Percentiles rank a stretch among this genome's conserved stretches.
phyloP scores from a whole-genome alignment of 2,888 invertebrate genomes.

The Bellardia bayeri region DNA sequence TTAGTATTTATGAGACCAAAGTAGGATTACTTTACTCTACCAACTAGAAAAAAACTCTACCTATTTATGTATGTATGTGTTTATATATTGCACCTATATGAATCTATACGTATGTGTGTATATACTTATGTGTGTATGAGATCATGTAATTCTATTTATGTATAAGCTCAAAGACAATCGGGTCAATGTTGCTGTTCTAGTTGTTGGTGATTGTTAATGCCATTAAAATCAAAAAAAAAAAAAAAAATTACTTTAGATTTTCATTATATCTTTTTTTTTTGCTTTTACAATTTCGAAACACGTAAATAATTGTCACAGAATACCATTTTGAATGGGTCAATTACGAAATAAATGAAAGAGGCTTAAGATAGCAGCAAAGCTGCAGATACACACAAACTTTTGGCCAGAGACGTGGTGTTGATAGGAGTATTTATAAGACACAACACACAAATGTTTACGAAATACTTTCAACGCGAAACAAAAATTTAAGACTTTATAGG shows the following conservation, averaged over 20 bases:
- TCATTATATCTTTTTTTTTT: conserved; percentile 39
- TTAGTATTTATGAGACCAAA: conserved; percentile 67
- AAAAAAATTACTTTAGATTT: conserved; percentile 26
- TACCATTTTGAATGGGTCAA: conserved; percentile 47
- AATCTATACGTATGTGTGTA: not conserved
- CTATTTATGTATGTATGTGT: conserved; percentile 45
- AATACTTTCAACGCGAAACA: no score
- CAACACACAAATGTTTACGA: no score
- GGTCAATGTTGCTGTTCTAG: conserved; percentile 47
- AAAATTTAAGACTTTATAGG: no score
- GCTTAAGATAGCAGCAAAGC: not conserved
- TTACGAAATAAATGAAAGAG: conserved; percentile 22
- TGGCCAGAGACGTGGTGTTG: not conserved
- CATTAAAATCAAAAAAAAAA: conserved; percentile 41
- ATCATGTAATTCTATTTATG: not conserved
- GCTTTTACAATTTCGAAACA: conserved; percentile 51
- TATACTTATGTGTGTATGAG: not conserved
- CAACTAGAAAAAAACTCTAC: conserved; percentile 3
- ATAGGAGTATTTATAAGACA: no score
- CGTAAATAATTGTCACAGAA: conserved; percentile 75
- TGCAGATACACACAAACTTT: not conserved
- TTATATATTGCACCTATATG: not conserved
- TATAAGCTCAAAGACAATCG: conserved; percentile 49
- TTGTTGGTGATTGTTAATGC: conserved; percentile 48
- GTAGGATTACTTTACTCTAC: conserved; percentile 52